phyloP scores from a whole-genome alignment of 2,797 vertebrate species.

The Balearica regulorum region DNA sequence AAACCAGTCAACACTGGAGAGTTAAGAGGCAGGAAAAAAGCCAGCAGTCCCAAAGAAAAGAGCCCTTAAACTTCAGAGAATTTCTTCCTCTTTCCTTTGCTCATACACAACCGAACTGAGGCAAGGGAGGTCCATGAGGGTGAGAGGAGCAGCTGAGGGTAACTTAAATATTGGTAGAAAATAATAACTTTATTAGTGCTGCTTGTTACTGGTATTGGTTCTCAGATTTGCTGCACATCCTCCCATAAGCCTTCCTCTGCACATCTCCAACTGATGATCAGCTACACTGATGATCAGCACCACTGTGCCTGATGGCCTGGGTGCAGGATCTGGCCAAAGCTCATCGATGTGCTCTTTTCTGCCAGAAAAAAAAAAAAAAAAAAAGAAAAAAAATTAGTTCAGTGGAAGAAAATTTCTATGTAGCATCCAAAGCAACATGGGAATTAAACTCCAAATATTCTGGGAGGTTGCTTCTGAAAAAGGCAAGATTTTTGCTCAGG shows the following conservation, averaged over 20 bases:
- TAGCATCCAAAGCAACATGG: not conserved
- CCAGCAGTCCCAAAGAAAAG: not conserved
- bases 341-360: not conserved
- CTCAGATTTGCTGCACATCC: not conserved
- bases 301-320: not conserved
- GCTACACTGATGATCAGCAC: accelerated
- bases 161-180: not conserved
- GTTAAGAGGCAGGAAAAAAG: not conserved
- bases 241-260: not conserved
- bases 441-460: not conserved
- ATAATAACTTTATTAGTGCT: not conserved
- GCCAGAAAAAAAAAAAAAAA: not conserved
- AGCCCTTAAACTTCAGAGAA: not conserved
- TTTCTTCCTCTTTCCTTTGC: not conserved
- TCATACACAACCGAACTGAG: not conserved
- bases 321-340: not conserved
- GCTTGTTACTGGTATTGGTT: not conserved
- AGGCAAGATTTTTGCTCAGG: not conserved
- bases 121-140: not conserved
- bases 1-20: not conserved
- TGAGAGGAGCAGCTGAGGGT: not conserved
- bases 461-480: not conserved
- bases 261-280: not conserved
- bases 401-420: not conserved
- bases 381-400: not conserved